A percentile compares a stretch with the other conserved stretches of the same genome.
phyloP scores from a whole-genome alignment of 2,797 vertebrate species.

The Scomberomorus guttatus region DNA sequence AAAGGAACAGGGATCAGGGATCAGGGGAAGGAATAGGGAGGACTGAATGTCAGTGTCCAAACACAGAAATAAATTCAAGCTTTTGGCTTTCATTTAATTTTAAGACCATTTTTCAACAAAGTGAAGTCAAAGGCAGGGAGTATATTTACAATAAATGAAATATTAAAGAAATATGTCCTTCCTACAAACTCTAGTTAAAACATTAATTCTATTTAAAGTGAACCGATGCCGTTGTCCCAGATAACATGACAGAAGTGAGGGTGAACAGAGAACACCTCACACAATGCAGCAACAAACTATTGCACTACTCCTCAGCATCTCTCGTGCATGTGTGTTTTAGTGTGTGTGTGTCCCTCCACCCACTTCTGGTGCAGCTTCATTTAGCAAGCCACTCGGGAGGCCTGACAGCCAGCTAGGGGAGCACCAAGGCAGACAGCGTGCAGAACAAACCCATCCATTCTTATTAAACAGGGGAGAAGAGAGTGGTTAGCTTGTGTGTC shows the following conservation, averaged over 20 bases:
- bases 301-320: not conserved
- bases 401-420: constrained; percentile 50
- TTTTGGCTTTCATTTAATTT: constrained; percentile 5
- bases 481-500: constrained; percentile 13
- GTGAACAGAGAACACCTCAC: constrained; percentile 17
- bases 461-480: constrained; percentile 88
- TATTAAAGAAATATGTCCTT: not conserved
- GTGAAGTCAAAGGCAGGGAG: not conserved
- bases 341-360: constrained; percentile 51
- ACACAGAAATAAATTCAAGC: constrained; percentile 22
- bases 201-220: not conserved
- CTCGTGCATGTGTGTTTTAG: constrained; percentile 2
- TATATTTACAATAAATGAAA: not conserved
- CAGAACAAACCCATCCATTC: constrained; percentile 94
- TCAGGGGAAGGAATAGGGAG: not conserved
- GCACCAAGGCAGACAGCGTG: constrained; percentile 62
- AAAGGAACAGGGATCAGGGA: not conserved
- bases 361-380: constrained; percentile 85
- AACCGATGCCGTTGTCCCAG: not conserved
- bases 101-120: not conserved
- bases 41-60: not conserved
- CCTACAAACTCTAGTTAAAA: not conserved
- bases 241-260: constrained; percentile 1
- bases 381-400: constrained; percentile 86
- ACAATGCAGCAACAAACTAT: constrained; percentile 13